Evolutionary conservation across 1,140 invertebrate genomes (phyloP), one percentile per base, ranked within the genome.

Genomic region (Drosophila biarmipes): DNA sequence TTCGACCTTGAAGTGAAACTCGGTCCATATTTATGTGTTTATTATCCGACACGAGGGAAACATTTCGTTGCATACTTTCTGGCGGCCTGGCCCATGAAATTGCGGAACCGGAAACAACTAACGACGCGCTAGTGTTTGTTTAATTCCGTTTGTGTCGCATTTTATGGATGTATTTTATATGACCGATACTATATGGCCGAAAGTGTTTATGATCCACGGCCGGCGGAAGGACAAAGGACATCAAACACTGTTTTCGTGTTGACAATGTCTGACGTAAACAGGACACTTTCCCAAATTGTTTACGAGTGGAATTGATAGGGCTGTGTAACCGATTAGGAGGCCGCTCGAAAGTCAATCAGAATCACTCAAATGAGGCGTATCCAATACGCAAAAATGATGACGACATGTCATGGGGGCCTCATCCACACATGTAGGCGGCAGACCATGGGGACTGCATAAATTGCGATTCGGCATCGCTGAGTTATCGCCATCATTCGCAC

Each of bases 301-400:
- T 82, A 79, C 75, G 78, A 62, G 66, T 66, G 48, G 37, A 66
- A 82, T 78, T 84, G 75, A 82, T 89, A 61, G 59, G 73, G 59
- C 78, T 72, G 46, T 19, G 57, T 42, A 74, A 71, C 66, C 66
- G 84, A 78, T 86, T 78, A 79, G 66, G 42, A 62, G 72, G 53
- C 52, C 57, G 42, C 54, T 61, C 49, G 46, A 82, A 82, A 68
- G 82, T 80, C 78, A 87, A 87, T 82, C 74, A 69, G 82, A 86
- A 87, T 82, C 74, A 71, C 53, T 82, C 64, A 72, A 84, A 73
- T 77, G 73, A 24, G 27, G 54, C 75, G 40, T 59, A 49, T 29
- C 63, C 79, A 69, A 82, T 67, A 61, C 63, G 56, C 67, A 58
- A 81, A 79, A 75, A 72, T 76, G 74, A 75, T 75, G 84, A 81